These are phyloP conservation scores for Apodemus sylvaticus DNA, from an alignment of 2,113 vertebrate genomes.

Conservation along the genomic window DNA sequence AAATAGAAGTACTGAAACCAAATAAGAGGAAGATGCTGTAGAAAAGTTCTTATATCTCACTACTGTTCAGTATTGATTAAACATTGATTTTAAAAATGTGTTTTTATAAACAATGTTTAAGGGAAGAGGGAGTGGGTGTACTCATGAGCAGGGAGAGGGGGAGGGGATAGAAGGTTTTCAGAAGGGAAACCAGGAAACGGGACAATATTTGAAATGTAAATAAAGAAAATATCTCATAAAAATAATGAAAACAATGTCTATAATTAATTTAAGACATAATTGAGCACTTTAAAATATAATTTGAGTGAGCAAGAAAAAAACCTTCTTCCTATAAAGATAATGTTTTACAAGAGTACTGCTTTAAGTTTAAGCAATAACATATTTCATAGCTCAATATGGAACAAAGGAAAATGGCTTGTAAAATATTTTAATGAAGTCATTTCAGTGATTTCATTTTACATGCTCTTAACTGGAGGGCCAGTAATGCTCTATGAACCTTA, in stretches of 20 bases:
- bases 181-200: too few species aligned
- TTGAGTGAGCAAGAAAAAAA: not conserved
- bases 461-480: not conserved
- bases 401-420: not conserved
- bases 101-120: too few species aligned
- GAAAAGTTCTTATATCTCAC: not conserved
- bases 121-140: too few species aligned
- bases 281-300: not conserved
- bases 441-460: not conserved
- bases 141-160: too few species aligned
- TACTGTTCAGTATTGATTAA: not conserved
- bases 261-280: not conserved
- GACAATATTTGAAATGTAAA: too few species aligned
- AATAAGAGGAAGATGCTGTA: not conserved
- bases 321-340: not conserved
- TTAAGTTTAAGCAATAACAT: conserved; percentile 34
- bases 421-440: conserved; percentile 38
- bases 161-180: too few species aligned
- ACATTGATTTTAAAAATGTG: not conserved
- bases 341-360: not conserved
- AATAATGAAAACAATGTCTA: not conserved
- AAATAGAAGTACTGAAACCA: not conserved
- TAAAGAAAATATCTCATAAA: too few species aligned
- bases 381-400: not conserved
- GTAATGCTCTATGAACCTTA: not conserved